phyloP scores from a whole-genome alignment of 2,888 invertebrate genomes.

The Prenolepis imparis region DNA sequence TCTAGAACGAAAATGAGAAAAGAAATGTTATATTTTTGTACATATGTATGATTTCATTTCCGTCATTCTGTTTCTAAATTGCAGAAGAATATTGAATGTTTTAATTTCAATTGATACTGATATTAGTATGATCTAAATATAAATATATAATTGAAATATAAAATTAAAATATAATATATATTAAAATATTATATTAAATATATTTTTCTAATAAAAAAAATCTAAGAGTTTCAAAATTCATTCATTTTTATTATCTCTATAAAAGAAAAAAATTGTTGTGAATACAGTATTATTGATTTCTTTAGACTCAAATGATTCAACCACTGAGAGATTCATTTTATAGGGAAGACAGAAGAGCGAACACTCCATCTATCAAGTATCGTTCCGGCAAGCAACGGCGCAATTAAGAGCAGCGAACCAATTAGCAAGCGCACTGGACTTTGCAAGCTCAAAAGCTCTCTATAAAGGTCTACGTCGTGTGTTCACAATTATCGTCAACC shows the following conservation, averaged over 20 bases:
- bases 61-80: background rate
- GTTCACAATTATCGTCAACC: conserved; percentile 40
- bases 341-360: conserved; percentile 7
- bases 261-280: background rate
- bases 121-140: background rate
- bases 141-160: background rate
- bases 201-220: background rate
- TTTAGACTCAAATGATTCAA: conserved; percentile 10
- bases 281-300: conserved; percentile 27
- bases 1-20: background rate
- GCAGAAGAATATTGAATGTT: background rate
- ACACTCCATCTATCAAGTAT: conserved; percentile 36
- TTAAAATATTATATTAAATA: background rate
- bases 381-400: conserved; percentile 58
- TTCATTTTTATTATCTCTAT: background rate
- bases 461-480: conserved; percentile 34
- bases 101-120: background rate
- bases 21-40: background rate
- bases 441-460: conserved; percentile 41
- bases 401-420: conserved; percentile 67
- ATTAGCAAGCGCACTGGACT: conserved; percentile 62
- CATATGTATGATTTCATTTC: background rate
- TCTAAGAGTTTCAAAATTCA: background rate
- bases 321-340: background rate
- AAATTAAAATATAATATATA: no score